phyloP scores from a whole-genome alignment of 2,797 vertebrate species.

The Brotula barbata region DNA sequence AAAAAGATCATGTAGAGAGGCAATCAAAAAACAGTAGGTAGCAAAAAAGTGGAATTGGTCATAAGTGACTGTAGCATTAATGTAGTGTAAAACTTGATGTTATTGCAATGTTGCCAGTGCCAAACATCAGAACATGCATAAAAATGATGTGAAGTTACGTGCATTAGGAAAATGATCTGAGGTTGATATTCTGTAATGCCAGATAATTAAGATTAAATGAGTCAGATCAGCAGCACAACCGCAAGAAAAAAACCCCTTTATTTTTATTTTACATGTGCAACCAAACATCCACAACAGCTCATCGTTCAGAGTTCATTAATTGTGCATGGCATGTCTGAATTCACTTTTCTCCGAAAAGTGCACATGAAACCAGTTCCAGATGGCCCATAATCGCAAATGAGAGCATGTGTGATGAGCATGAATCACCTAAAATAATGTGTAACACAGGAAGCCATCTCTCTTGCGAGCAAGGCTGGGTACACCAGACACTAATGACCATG shows the following conservation, averaged over 20 bases:
- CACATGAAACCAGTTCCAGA: conserved; percentile 62
- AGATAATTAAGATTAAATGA: background rate
- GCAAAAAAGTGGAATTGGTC: too few species aligned
- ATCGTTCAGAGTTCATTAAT: conserved; percentile 19
- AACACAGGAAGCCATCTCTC: conserved; percentile 43
- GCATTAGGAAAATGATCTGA: too few species aligned
- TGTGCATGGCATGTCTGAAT: conserved; percentile 20
- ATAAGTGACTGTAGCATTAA: too few species aligned
- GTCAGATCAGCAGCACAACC: background rate
- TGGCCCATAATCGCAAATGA: conserved; percentile 67
- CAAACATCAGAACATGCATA: too few species aligned
- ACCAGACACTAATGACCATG: conserved; percentile 40
- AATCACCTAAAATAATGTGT: conserved; percentile 56
- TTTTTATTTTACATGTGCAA: background rate
- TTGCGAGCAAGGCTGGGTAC: conserved; percentile 30
- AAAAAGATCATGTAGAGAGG: too few species aligned
- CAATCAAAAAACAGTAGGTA: too few species aligned
- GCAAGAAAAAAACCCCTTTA: background rate
- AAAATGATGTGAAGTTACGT: too few species aligned
- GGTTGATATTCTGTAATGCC: too few species aligned
- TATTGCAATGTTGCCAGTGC: too few species aligned
- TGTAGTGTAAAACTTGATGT: too few species aligned
- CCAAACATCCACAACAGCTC: conserved; percentile 24
- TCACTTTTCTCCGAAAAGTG: conserved; percentile 37
- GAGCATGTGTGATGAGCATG: conserved; percentile 60